Base-by-base conservation (phyloP, 35 echinoderm and acorn worm genomes). In the Anneissia japonica region DNA sequence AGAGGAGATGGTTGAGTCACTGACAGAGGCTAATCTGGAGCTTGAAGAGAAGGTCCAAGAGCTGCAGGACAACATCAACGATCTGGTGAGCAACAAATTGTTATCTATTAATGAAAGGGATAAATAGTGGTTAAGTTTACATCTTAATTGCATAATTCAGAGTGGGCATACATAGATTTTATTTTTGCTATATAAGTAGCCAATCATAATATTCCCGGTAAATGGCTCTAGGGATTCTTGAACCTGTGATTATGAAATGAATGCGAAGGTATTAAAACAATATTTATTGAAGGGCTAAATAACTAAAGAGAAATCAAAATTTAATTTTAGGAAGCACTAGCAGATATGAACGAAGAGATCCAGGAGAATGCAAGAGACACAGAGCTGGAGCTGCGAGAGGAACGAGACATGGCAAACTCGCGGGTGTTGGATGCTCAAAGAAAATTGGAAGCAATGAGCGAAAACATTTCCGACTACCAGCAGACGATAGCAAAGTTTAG, bases 261-360 rank as follows among this genome's bases (percentile, higher is more conserved):
- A n/a, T n/a, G n/a, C n/a, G n/a, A n/a, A n/a, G n/a, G n/a, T n/a
- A n/a, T n/a, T n/a, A n/a, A n/a, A n/a, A n/a, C n/a, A n/a, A n/a
- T n/a, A n/a, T n/a, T n/a, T n/a, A n/a, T n/a, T n/a, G n/a, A n/a
- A n/a, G n/a, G n/a, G n/a, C n/a, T n/a, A n/a, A n/a, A n/a, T n/a
- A n/a, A n/a, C n/a, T n/a, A n/a, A n/a, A n/a, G n/a, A n/a, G n/a
- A n/a, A n/a, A n/a, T n/a, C n/a, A n/a, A n/a, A n/a, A n/a, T n/a
- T n/a, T n/a, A n/a, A n/a, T n/a, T 39, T 32, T 36, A 97, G 95
- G 95, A 97, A 93, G 80, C 91, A 3, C 35, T 97, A 21, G 82
- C 82, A 10, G 95, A 97, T 32, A 97, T 97, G 95, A 97, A 97
- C 77, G 95, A 97, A 76, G 95, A 97, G 86, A 88, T 97, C 31